Base-by-base conservation (phyloP, 2,113 vertebrate species). In the Pelmatolapia mariae region DNA sequence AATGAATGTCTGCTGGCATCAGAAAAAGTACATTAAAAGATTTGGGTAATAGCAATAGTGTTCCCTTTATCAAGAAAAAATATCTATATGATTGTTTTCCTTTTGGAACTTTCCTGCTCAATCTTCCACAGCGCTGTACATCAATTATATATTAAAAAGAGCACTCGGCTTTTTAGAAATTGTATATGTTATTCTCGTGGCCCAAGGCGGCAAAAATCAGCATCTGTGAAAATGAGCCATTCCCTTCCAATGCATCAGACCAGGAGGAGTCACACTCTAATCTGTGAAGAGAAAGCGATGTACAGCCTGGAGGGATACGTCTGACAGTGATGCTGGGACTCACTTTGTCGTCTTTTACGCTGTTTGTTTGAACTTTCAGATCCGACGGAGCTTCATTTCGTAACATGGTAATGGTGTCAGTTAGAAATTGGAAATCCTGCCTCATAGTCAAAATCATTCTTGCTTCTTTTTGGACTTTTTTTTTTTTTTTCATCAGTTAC, bases 181-280 rank as follows among this genome's bases (percentile, higher is more conserved):
- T 40, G 54, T 80, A 66, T 71, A 59, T 66, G 84, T 78, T 91
- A 81, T 68, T 91, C 29, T 86, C 43, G 19, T 82, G 82, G 93
- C 93, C 91, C 82, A 57, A 47, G 82, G 93, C 91, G 2, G 73
- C 45, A 63, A 81, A 88, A 90, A 84, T 85, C 83, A 76, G 87
- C 16, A 24, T 92, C 82, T 91, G 90, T 89, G 86, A 89, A 93
- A 93, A 93, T 86, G 89, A 94, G 45, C 57, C 57, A 63, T 84
- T 94, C 47, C 53, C 63, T 90, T 83, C 50, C 29, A 89, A 63
- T 89, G 84, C 89, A 59, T 56, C 45, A 87, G 90, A 93, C 82
- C 89, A 87, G 92, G 94, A 93, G 93, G 92, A 94, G 92, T 90
- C 84, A 80, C 81, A 82, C 88, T 89, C 53, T 93, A 93, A 94